These are phyloP conservation scores for human (Homo sapiens) DNA, from an alignment of 2,113 vertebrate species.

Conservation along the genomic window DNA sequence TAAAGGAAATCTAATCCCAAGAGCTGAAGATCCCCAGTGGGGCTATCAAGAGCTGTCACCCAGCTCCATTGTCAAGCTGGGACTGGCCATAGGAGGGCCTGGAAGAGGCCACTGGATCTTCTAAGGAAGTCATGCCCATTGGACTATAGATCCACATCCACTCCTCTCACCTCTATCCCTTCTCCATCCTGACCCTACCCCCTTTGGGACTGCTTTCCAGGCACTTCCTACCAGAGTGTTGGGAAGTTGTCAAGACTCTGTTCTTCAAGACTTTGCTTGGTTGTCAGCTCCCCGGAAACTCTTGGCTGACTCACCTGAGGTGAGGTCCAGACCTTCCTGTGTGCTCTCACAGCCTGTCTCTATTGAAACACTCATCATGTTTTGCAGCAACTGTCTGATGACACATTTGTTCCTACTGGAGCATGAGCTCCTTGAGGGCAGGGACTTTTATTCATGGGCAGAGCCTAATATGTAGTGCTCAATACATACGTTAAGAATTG, in stretches of 20 bases:
- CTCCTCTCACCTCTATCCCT: neutral
- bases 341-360: neutral
- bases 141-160: neutral
- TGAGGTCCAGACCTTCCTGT: neutral
- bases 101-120: neutral
- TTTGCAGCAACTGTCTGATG: neutral
- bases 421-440: neutral
- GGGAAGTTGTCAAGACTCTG: neutral
- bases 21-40: neutral
- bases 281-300: neutral
- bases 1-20: conserved; percentile 47
- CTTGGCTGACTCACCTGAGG: neutral
- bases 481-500: neutral
- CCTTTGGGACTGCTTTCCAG: conserved; percentile 4
- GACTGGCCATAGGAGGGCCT: neutral
- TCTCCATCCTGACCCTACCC: neutral
- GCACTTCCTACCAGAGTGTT: neutral
- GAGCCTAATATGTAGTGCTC: neutral
- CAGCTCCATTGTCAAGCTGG: neutral
- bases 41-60: neutral
- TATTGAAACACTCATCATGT: neutral
- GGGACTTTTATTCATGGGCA: neutral
- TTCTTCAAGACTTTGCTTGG: neutral
- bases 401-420: neutral
- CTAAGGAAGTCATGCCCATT: neutral